phyloP scores from a whole-genome alignment of 1,140 invertebrate genomes.

The Drosophila rhopaloa region DNA sequence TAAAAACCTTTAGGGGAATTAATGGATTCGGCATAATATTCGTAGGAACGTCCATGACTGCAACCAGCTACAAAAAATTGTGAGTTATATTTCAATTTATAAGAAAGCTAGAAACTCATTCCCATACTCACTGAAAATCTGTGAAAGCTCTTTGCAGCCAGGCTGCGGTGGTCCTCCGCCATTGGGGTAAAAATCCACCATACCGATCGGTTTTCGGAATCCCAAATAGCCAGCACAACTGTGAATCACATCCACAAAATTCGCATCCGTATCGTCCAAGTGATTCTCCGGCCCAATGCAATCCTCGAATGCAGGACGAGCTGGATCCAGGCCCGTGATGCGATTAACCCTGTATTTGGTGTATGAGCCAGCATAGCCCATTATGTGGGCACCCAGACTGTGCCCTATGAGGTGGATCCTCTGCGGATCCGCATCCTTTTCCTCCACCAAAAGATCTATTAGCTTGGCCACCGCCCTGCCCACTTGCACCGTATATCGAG shows the following conservation, averaged over 20 bases:
- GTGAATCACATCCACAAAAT: conserved; percentile 92
- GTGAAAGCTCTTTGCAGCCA: conserved; percentile 88
- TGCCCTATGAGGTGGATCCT: conserved; percentile 91
- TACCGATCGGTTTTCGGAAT: conserved; percentile 87
- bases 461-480: conserved; percentile 87
- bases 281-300: conserved; percentile 85
- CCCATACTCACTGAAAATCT: conserved; percentile 85
- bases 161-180: conserved; percentile 90
- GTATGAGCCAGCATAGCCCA: conserved; percentile 91
- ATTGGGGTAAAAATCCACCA: conserved; percentile 94
- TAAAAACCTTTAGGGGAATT: conserved; percentile 86
- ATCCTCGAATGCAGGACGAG: conserved; percentile 89
- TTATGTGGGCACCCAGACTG: conserved; percentile 95
- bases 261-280: conserved; percentile 88
- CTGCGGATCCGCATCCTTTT: conserved; percentile 85
- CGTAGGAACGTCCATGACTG: conserved; percentile 89
- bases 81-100: background rate
- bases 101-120: background rate
- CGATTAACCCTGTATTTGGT: conserved; percentile 86
- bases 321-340: conserved; percentile 91
- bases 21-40: conserved; percentile 90
- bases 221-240: conserved; percentile 89
- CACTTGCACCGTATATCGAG: conserved; percentile 87
- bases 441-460: conserved; percentile 86
- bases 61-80: conserved; percentile 87